Evolutionary conservation across 2,888 invertebrate species (phyloP), one percentile per base, ranked within the genome.

Genomic region (Proisotoma minuta): DNA sequence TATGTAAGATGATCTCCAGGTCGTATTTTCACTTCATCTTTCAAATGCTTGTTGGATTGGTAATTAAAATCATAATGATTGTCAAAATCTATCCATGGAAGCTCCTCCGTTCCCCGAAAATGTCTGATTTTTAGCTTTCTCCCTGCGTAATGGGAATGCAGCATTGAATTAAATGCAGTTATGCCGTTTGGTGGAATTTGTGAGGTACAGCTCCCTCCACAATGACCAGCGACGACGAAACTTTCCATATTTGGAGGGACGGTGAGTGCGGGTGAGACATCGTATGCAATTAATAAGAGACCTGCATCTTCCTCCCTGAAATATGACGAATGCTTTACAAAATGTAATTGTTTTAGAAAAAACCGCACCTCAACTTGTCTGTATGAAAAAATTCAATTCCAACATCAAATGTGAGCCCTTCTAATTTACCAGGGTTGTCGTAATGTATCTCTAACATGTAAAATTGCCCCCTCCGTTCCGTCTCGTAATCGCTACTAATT

Each of bases 361-460:
- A n/a, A n/a, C n/a, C 24, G 3, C 56, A 50, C 1, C 93, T 81
- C 39, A 91, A 77, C 23, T 85, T 81, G 0, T 84, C 83, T 0
- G 90, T 91, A 77, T 89, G 86, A 75, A 87, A 86, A 20, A 93
- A 79, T n/a, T 89, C 81, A 57, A 93, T 83, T 0, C 93, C 93
- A 0, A 89, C 88, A 74, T 85, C 87, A 78, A 89, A 57, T 2
- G 20, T 3, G 18, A 64, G 52, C 1, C 74, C 70, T 54, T 48
- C 20, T 15, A 65, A 43, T 15, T 66, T 51, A 3, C 61, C 58
- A 3, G 77, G 78, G 65, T 93, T 94, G 77, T 93, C 91, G 77
- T 91, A 94, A 80, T 94, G 93, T 73, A 91, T 87, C 79, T 94
- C 92, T n/a, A n/a, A n/a, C n/a, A n/a, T n/a, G n/a, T n/a, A n/a